Evolutionary conservation across 2,888 invertebrate species (phyloP).

Genomic region (Deroplatys truncata): DNA sequence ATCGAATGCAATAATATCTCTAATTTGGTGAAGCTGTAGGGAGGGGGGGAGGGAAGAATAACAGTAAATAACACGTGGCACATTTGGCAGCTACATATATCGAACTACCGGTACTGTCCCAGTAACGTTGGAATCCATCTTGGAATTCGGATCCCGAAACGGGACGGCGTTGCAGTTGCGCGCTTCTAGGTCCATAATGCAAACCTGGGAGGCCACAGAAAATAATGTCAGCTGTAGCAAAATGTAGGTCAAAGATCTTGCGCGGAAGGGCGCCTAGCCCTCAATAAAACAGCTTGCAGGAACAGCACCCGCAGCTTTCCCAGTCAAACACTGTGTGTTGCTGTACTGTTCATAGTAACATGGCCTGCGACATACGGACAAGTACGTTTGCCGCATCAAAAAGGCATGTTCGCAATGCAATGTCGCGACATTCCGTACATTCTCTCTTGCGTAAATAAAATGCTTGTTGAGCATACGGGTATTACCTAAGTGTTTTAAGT

Average conservation of each 20-base stretch:
- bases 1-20: too few relatives aligned
- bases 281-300: neutral
- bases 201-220: neutral
- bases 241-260: neutral
- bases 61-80: too few relatives aligned
- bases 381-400: neutral
- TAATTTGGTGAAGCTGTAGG: too few relatives aligned
- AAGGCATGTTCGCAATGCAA: neutral
- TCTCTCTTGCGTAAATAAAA: neutral
- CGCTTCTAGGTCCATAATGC: neutral
- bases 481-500: neutral
- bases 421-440: too few relatives aligned
- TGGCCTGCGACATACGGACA: neutral
- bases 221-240: neutral
- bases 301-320: neutral
- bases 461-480: neutral
- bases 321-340: neutral
- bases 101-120: too few relatives aligned
- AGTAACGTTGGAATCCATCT: neutral
- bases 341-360: neutral
- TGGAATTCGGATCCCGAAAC: neutral
- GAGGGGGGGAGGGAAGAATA: too few relatives aligned
- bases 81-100: too few relatives aligned
- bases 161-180: too few relatives aligned
- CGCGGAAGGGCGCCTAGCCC: neutral